Conservation (phyloP, 1,140 invertebrate genomes). For the Atta cephalotes region DNA sequence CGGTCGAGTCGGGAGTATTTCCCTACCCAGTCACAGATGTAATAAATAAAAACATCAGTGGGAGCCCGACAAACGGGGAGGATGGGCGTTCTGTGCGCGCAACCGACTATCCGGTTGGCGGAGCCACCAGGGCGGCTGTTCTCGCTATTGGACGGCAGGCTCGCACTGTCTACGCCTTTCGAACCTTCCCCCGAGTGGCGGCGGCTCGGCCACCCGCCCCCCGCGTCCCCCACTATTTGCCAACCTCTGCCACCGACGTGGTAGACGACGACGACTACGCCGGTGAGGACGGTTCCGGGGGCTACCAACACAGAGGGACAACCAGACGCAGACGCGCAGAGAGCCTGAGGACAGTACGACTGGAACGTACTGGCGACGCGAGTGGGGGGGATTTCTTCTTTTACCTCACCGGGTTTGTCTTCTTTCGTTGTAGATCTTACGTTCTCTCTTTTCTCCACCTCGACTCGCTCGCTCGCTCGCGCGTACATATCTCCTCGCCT, state of each 20-base stretch:
- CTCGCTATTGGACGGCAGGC: conserved; percentile 71
- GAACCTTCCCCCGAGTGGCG: conserved; percentile 74
- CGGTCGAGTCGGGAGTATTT: conserved; percentile 86
- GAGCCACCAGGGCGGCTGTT: conserved; percentile 73
- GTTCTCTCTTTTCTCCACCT: conserved; percentile 77
- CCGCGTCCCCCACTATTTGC: conserved; percentile 59
- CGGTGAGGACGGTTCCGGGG: conserved; percentile 74
- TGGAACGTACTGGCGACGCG: conserved; percentile 76
- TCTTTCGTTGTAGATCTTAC: conserved; percentile 64
- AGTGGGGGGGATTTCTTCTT: conserved; percentile 82
- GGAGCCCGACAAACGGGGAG: conserved; percentile 82
- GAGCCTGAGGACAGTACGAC: conserved; percentile 82
- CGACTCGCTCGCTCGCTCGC: conserved; percentile 17
- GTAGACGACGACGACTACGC: conserved; percentile 69
- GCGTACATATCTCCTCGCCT: conserved; percentile 44
- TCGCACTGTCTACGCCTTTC: conserved; percentile 75
- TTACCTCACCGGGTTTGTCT: conserved; percentile 77
- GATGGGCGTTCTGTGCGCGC: conserved; percentile 81
- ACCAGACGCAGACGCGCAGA: conserved; percentile 77
- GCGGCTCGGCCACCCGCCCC: conserved; percentile 68
- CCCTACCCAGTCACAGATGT: conserved; percentile 89
- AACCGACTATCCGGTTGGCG: conserved; percentile 78
- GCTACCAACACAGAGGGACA: conserved; percentile 77
- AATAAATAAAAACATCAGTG: conserved; percentile 90
- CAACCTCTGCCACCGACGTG: conserved; percentile 74